Evolutionary conservation across 1,140 invertebrate species (phyloP).

Genomic region (Sinella curviseta): DNA sequence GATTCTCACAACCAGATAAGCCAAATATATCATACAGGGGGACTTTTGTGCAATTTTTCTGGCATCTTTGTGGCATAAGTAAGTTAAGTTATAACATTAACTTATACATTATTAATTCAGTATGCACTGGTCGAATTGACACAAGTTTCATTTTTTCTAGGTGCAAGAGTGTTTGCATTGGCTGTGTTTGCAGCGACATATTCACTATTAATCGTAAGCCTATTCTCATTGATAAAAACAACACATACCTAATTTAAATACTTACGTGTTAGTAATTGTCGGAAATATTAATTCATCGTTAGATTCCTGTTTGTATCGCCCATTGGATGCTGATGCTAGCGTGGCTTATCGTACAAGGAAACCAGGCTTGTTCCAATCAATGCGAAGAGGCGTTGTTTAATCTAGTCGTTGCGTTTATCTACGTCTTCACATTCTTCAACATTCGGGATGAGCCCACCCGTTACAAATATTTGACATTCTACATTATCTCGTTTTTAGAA

Average conservation of each 20-base stretch:
- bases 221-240: background rate
- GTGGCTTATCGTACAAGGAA: conserved; percentile 47
- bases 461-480: conserved; percentile 58
- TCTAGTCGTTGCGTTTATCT: conserved; percentile 56
- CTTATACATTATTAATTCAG: background rate
- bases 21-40: conserved; percentile 46
- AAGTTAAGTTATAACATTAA: conserved; percentile 29
- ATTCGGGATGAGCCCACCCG: conserved; percentile 57
- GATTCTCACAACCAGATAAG: conserved; percentile 47
- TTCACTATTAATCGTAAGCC: conserved; percentile 36
- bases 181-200: conserved; percentile 46
- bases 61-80: conserved; percentile 48
- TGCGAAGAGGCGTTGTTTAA: conserved; percentile 58
- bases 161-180: conserved; percentile 46
- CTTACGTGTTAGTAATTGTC: background rate
- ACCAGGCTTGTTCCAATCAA: conserved; percentile 54
- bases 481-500: conserved; percentile 59
- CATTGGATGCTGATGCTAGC: conserved; percentile 45
- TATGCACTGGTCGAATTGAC: background rate
- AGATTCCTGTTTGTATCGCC: conserved; percentile 42
- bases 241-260: background rate
- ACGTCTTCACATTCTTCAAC: conserved; percentile 57
- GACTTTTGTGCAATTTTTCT: conserved; percentile 45
- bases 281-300: background rate
- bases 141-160: conserved; percentile 34